Evolutionary conservation across 2,797 vertebrate genomes (phyloP), one percentile per base, ranked within the genome.

Genomic region (Sylvia borin): DNA sequence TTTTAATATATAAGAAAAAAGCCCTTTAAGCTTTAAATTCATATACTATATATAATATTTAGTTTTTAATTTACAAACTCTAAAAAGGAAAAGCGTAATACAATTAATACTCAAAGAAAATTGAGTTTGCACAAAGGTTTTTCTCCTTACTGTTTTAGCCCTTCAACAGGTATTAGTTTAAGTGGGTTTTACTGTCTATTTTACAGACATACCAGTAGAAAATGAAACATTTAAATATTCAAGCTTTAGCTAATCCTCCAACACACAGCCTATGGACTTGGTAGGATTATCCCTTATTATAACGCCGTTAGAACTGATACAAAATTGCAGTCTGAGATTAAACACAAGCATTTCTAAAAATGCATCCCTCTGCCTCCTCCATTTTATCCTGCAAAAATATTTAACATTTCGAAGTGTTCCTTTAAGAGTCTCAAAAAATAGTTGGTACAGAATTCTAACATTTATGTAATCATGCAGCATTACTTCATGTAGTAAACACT

Each of bases 221-320:
- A 97, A 97, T 90, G 76, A 93, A 97, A 95, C 93, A 89, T 96
- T 97, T 96, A 97, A 96, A 96, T 97, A 97, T 97, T 92, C 95
- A 96, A 97, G 95, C 86, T 97, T 96, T 95, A 94, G 92, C 66
- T 97, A 97, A 97, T 97, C 96, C 96, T 93, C 79, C 95, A 94
- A 95, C 95, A 95, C 80, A 92, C 88, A 97, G 95, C 88, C 95
- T 96, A 95, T 97, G 92, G 95, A 97, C 95, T 96, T 95, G 84
- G 76, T 68, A 90, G 96, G 96, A 97, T 97, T 97, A 97, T 97
- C 94, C 92, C 90, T 96, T 97, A 97, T 97, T 97, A 97, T 95
- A 96, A 95, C n/a, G 0, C 80, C 60, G 89, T 97, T 96, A 96
- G 91, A 96, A 96, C 86, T 67, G 95, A 97, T 93, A 96, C 76